Percentiles rank a stretch among this genome's conserved stretches.
These are phyloP conservation scores for Luffia ferchaultella DNA, from an alignment of 2,888 invertebrate species.

Conservation along the genomic window DNA sequence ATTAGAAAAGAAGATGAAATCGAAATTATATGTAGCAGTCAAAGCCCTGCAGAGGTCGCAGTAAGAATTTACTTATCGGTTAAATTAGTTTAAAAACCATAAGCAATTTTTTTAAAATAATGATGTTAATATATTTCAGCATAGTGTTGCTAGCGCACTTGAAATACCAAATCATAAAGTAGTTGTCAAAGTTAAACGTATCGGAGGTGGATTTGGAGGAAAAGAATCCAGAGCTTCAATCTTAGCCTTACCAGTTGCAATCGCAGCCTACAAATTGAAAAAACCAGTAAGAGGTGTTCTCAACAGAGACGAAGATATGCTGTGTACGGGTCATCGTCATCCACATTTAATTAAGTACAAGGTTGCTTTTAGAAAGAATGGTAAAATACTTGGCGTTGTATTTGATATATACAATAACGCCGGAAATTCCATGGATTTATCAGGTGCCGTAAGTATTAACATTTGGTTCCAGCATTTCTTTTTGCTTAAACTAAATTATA, in stretches of 20 bases:
- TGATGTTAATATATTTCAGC: slow-evolving; percentile 41
- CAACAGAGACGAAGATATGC: slow-evolving; percentile 89
- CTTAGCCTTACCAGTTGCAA: slow-evolving; percentile 71
- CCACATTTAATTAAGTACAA: slow-evolving; percentile 81
- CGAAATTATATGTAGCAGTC: slow-evolving; percentile 82
- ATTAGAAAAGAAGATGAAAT: slow-evolving; percentile 83
- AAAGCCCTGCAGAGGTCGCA: slow-evolving; percentile 79
- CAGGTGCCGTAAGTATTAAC: slow-evolving; percentile 59
- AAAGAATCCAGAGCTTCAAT: slow-evolving; percentile 76
- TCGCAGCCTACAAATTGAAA: slow-evolving; percentile 77
- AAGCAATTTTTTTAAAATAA: background rate
- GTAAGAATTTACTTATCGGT: slow-evolving; percentile 35
- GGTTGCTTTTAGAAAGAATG: slow-evolving; percentile 74
- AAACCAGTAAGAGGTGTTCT: slow-evolving; percentile 79
- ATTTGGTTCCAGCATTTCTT: slow-evolving; percentile 1
- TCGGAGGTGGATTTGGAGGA: slow-evolving; percentile 91
- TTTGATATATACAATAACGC: slow-evolving; percentile 74
- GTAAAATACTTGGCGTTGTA: slow-evolving; percentile 71
- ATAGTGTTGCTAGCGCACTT: slow-evolving; percentile 68
- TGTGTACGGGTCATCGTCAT: slow-evolving; percentile 80
- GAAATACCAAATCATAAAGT: slow-evolving; percentile 73
- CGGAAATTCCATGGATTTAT: slow-evolving; percentile 78
- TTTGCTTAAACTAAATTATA: background rate
- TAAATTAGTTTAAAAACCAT: background rate
- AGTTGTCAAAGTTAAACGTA: slow-evolving; percentile 74